Evolutionary conservation across 2,113 vertebrate genomes (phyloP).

Genomic region (Theristicus caerulescens): DNA sequence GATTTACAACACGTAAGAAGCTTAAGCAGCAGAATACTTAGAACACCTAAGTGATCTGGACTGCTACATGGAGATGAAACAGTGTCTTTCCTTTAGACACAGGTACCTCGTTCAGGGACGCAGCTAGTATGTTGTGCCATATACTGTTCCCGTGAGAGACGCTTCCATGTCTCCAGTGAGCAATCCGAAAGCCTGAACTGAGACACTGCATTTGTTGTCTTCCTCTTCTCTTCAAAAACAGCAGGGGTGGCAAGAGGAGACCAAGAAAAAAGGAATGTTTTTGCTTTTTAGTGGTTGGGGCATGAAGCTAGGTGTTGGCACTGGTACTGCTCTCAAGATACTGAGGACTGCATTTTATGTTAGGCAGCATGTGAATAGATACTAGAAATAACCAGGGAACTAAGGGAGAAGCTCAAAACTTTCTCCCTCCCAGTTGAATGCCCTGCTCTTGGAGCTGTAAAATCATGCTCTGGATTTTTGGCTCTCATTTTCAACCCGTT

Average conservation of each 20-base stretch:
- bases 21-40: background rate
- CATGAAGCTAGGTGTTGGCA: background rate
- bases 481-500: background rate
- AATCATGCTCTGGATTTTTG: background rate
- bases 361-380: background rate
- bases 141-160: background rate
- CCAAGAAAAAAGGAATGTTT: background rate
- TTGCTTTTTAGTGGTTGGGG: background rate
- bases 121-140: background rate
- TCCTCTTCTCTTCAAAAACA: background rate
- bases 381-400: background rate
- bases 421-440: background rate
- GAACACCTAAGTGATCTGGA: background rate
- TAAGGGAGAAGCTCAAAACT: background rate
- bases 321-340: background rate
- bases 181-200: background rate
- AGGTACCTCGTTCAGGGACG: background rate
- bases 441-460: background rate
- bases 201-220: background rate
- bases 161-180: background rate
- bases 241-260: background rate
- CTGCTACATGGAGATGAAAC: background rate
- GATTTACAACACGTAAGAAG: background rate
- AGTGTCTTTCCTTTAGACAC: background rate
- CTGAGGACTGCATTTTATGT: background rate